Conservation (phyloP, 2,888 invertebrate species). For the Agrotis segetum region DNA sequence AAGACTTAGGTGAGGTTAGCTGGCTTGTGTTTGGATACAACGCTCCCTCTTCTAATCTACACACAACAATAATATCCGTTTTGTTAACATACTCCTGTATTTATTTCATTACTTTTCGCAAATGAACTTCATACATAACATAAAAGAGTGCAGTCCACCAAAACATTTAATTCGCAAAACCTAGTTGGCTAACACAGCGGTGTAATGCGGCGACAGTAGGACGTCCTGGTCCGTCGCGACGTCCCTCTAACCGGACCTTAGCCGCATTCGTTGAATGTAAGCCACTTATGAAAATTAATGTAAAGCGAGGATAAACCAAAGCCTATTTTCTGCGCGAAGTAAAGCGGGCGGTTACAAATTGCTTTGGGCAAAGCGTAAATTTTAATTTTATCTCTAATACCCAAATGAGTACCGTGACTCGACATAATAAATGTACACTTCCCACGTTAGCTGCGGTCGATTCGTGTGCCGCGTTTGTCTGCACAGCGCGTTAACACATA, state of each 20-base stretch:
- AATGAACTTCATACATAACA: conserved; percentile 1
- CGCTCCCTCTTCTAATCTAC: background rate
- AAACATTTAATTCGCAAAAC: conserved; percentile 38
- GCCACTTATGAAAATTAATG: conserved; percentile 90
- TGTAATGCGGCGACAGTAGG: conserved; percentile 41
- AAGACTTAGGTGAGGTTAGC: conserved; percentile 52
- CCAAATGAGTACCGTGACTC: conserved; percentile 91
- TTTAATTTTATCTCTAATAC: conserved; percentile 91
- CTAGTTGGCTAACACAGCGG: conserved; percentile 40
- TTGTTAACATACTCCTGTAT: background rate
- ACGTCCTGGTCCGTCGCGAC: conserved; percentile 58
- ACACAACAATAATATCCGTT: background rate
- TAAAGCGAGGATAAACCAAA: conserved; percentile 89
- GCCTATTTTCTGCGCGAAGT: conserved; percentile 90
- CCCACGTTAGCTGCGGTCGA: conserved; percentile 86
- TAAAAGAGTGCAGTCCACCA: conserved; percentile 22
- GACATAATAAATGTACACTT: conserved; percentile 90
- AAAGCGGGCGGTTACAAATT: conserved; percentile 90
- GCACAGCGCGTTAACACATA: conserved; percentile 63
- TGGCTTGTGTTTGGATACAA: conserved; percentile 26
- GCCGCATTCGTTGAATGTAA: conserved; percentile 81
- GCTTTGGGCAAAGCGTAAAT: conserved; percentile 91
- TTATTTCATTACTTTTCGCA: background rate
- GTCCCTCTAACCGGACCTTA: conserved; percentile 66
- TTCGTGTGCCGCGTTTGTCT: conserved; percentile 69